A percentile compares a stretch with the other conserved stretches of the same genome.
phyloP scores from a whole-genome alignment of 2,888 invertebrate genomes.

The Archips xylosteana region DNA sequence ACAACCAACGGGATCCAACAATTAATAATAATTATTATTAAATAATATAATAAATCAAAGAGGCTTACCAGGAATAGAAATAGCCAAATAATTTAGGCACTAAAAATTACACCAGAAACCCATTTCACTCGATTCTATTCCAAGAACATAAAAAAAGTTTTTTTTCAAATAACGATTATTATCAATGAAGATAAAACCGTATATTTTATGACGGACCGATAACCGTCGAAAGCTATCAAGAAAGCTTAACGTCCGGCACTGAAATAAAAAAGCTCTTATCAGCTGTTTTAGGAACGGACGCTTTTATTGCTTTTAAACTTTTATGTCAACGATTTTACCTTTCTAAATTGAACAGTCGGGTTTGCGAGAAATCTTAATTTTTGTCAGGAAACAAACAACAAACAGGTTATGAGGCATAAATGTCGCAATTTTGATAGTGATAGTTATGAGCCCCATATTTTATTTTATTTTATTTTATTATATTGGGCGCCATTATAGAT shows the following conservation, averaged over 20 bases:
- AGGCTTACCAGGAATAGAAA: too few species aligned
- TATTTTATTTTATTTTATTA: too few species aligned
- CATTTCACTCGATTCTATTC: neutral
- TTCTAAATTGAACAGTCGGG: conserved; percentile 11
- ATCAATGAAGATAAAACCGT: conserved; percentile 34
- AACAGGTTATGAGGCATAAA: neutral
- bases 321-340: conserved; percentile 43
- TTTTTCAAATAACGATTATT: conserved; percentile 28
- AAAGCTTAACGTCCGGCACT: conserved; percentile 40
- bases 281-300: conserved; percentile 44
- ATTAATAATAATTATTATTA: too few species aligned
- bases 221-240: conserved; percentile 39
- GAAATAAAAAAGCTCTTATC: conserved; percentile 47
- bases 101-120: neutral
- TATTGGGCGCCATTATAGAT: too few species aligned
- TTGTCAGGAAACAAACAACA: neutral
- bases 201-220: conserved; percentile 38
- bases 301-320: conserved; percentile 46
- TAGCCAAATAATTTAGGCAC: neutral
- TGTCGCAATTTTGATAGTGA: too few species aligned
- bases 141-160: conserved; percentile 14
- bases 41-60: too few species aligned
- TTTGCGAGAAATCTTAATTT: neutral
- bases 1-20: too few species aligned
- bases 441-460: too few species aligned